Base-by-base conservation (phyloP, 2,113 vertebrate genomes). In the Neofelis nebulosa region DNA sequence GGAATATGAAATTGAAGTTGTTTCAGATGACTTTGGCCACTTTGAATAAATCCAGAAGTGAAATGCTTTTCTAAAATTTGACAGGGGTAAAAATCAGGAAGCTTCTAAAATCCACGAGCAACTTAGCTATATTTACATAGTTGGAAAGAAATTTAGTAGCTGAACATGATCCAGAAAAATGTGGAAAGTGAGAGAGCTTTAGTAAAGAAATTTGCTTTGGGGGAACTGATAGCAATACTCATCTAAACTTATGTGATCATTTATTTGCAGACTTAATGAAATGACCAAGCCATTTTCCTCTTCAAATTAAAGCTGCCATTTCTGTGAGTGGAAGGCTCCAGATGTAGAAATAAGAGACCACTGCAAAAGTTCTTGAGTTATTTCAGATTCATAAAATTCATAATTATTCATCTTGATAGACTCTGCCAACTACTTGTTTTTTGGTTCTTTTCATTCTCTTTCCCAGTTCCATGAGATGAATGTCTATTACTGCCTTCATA, bases 241-340 rank as follows among this genome's bases (percentile, higher is more conserved):
- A 85, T 61, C 14, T 38, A 16, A 94, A 91, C 38, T 82, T 85
- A 12, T 10, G 36, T 5, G 38, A 85, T 81, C 27, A 23, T 55
- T 94, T 91, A 78, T 83, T 66, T 94, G 18, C 21, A 95, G 33
- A 52, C 71, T 69, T 89, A 86, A 66, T 87, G 18, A 94, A 63
- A 93, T 93, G 3, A 38, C 45, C 84, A 73, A 89, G 11, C 73
- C 25, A 41, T 11, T 87, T 96, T 92, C 94, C 7, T 78, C 61
- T 74, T 92, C 27, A 63, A 87, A 80, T 94, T 87, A 74, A 68
- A 88, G 52, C 7, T 73, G 14, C 15, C n/a, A 12, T 84, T 25
- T 89, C 31, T 55, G 1, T 65, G 13, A 88, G 9, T 69, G 14
- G 29, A 96, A 55, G 73, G 16, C 1, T 48, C 25, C 45, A 55